Evolutionary conservation across 2,888 invertebrate species (phyloP), one percentile per base, ranked within the genome.

Genomic region (Eurois occulta): DNA sequence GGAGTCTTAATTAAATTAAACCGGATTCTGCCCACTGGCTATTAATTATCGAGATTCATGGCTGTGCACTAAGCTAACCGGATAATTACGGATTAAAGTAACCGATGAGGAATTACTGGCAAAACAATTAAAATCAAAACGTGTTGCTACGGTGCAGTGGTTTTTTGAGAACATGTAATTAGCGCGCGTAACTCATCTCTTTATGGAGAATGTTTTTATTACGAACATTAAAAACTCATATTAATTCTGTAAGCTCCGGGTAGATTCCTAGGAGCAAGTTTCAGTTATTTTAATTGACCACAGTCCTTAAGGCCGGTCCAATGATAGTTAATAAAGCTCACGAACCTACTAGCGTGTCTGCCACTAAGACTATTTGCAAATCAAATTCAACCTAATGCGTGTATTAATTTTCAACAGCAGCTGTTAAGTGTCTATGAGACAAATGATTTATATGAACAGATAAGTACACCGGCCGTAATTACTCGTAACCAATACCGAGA

Each of bases 401-500:
- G 91, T 91, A 93, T 94, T 93, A 91, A 93, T 94, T 92, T 88
- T 86, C 90, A 92, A 90, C 91, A 90, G 91, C 93, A 92, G 90
- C 92, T 90, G 90, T 88, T 89, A 88, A 90, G 89, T 91, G 91
- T 91, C 90, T 88, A 85, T 79, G 87, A 84, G 89, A 91, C 89
- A 90, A 93, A 91, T 94, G 92, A 94, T 95, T 94, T 93, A 94
- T 94, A 86, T 86, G 75, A 89, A 89, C 87, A 90, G 93, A 94
- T 94, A 94, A 92, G 89, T 89, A 85, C 84, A 87, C 87, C 88
- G 86, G 77, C 87, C 90, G 90, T 91, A 91, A 91, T 92, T 92
- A 91, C 89, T 88, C 86, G 84, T 89, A 92, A 90, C 90, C 87
- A 88, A 89, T 89, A 89, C 80, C 72, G 77, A 87, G 87, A 91